Evolutionary conservation across 2,888 invertebrate genomes (phyloP).

Genomic region (Caenorhabditis sp.): DNA sequence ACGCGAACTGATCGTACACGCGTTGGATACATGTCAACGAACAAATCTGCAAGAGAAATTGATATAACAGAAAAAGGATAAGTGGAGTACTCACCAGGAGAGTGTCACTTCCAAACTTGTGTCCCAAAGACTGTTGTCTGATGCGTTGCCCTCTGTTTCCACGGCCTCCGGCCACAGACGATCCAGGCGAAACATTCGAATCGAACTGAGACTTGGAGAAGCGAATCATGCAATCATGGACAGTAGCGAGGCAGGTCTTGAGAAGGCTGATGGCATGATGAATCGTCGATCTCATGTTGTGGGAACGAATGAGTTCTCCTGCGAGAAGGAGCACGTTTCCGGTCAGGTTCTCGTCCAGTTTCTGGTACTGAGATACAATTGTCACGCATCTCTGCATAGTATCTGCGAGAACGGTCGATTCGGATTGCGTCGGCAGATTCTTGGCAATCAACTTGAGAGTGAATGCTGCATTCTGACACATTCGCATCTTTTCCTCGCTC

Average conservation of each 20-base stretch:
- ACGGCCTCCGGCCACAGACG: constrained; percentile 1
- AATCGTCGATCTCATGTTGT: constrained; percentile 73
- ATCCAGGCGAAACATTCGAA: constrained; percentile 13
- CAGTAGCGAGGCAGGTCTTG: constrained; percentile 66
- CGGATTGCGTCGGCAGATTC: constrained; percentile 63
- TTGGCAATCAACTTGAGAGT: constrained; percentile 74
- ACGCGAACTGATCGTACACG: constrained; percentile 68
- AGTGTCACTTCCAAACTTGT: constrained; percentile 62
- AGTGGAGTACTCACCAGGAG: constrained; percentile 56
- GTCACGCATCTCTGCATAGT: constrained; percentile 69
- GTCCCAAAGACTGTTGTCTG: constrained; percentile 67
- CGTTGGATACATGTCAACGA: constrained; percentile 74
- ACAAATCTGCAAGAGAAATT: constrained; percentile 71
- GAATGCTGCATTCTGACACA: constrained; percentile 75
- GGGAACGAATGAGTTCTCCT: constrained; percentile 72
- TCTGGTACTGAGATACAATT: constrained; percentile 65
- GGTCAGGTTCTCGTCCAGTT: constrained; percentile 72
- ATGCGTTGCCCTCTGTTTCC: constrained; percentile 59
- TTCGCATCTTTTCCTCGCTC: constrained; percentile 60
- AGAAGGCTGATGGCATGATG: constrained; percentile 65
- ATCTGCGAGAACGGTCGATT: constrained; percentile 63
- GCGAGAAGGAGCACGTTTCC: constrained; percentile 73
- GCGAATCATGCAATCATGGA: constrained; percentile 58
- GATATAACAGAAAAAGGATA: too few relatives aligned
- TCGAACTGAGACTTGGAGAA: constrained; percentile 48